phyloP scores from a whole-genome alignment of 2,888 invertebrate genomes.

The Brachyopa scutellaris region DNA sequence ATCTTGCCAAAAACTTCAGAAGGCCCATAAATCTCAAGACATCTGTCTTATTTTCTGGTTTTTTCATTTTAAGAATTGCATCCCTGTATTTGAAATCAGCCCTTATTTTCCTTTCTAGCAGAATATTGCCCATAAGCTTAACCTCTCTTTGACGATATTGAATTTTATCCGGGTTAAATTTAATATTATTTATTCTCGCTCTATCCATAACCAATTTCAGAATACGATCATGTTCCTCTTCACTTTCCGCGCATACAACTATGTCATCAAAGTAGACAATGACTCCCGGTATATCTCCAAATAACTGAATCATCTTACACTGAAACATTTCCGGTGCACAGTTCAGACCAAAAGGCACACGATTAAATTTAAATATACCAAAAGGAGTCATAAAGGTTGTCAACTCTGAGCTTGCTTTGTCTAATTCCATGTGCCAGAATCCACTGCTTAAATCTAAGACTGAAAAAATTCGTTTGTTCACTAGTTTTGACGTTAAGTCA shows the following conservation, averaged over 20 bases:
- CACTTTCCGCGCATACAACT: constrained; percentile 64
- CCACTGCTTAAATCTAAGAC: too few species aligned
- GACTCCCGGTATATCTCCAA: constrained; percentile 77
- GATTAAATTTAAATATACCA: too few species aligned
- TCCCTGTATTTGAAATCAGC: constrained; percentile 44
- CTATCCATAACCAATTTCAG: constrained; percentile 32
- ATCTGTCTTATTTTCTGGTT: constrained; percentile 27
- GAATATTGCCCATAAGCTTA: constrained; percentile 75
- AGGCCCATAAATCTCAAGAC: constrained; percentile 28
- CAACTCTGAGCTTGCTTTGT: too few species aligned
- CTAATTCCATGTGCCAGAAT: too few species aligned
- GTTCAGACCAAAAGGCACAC: too few species aligned
- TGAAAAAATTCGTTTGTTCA: too few species aligned
- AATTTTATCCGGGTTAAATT: constrained; percentile 75
- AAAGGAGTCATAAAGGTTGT: too few species aligned
- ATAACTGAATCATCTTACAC: constrained; percentile 74
- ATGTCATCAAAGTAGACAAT: constrained; percentile 77
- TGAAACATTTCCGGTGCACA: constrained; percentile 77
- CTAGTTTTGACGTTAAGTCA: too few species aligned
- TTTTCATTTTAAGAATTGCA: constrained; percentile 43
- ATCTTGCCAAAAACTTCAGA: constrained; percentile 60
- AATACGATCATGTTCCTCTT: constrained; percentile 52
- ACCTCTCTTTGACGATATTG: constrained; percentile 72
- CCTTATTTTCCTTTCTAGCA: too few species aligned
- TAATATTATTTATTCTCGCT: constrained; percentile 24